Percentiles rank a stretch among this genome's conserved stretches.
Conservation (phyloP, 2,888 invertebrate genomes). For the Drosophila algonquin region DNA sequence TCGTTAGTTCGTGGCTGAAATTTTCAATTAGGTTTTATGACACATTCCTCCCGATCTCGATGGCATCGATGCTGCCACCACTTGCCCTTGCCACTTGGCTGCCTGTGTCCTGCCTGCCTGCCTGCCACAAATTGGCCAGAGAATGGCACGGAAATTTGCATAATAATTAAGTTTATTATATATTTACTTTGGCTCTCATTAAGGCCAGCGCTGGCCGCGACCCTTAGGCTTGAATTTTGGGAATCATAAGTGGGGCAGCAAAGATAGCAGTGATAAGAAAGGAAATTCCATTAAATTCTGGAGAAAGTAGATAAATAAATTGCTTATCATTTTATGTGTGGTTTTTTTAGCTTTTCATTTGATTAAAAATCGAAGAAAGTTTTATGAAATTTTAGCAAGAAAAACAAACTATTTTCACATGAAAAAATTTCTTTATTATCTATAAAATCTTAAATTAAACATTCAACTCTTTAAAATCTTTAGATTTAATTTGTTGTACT, state of each 20-base stretch:
- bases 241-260: neutral
- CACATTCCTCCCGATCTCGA: constrained; percentile 48
- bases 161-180: constrained; percentile 72
- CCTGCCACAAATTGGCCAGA: constrained; percentile 46
- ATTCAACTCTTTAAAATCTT: too few relatives aligned
- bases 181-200: constrained; percentile 52
- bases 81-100: neutral
- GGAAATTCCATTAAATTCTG: constrained; percentile 1
- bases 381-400: too few relatives aligned
- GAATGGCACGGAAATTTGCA: constrained; percentile 56
- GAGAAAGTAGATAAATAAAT: too few relatives aligned
- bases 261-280: neutral
- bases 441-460: too few relatives aligned
- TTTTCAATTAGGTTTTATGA: constrained; percentile 70
- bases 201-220: constrained; percentile 9
- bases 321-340: too few relatives aligned
- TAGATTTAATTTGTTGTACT: too few relatives aligned
- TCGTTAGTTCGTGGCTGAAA: constrained; percentile 41
- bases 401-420: too few relatives aligned
- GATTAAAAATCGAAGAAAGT: too few relatives aligned
- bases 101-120: neutral
- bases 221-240: constrained; percentile 2
- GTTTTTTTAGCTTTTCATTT: too few relatives aligned
- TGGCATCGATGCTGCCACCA: constrained; percentile 32
- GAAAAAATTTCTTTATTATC: too few relatives aligned